phyloP scores from a whole-genome alignment of 2,888 invertebrate genomes.

The Lepidocyrtinus sp. region DNA sequence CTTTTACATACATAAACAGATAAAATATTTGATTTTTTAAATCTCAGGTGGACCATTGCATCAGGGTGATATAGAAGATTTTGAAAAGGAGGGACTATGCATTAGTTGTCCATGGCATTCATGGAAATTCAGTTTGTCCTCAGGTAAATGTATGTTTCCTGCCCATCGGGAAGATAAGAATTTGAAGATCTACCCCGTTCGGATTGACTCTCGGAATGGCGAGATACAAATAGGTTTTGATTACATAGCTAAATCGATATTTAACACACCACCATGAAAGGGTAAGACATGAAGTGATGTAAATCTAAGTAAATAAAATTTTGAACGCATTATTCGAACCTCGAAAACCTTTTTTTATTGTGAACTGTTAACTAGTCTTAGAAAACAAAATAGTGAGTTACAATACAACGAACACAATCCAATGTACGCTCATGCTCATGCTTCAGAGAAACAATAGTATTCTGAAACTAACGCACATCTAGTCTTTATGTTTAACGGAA shows the following conservation, averaged over 20 bases:
- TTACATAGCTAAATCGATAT: slow-evolving; percentile 46
- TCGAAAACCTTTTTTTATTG: no score
- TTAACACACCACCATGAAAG: slow-evolving; percentile 33
- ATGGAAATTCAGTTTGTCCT: slow-evolving; percentile 66
- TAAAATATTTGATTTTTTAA: slow-evolving; percentile 4
- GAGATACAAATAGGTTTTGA: slow-evolving; percentile 66
- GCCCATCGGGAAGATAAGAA: slow-evolving; percentile 51
- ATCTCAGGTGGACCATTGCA: slow-evolving; percentile 65
- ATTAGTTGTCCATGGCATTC: slow-evolving; percentile 69
- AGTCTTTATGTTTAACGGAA: no score
- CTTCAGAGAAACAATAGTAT: no score
- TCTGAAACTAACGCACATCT: no score
- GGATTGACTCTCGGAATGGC: slow-evolving; percentile 36
- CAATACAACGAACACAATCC: no score
- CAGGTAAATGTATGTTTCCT: slow-evolving; percentile 67
- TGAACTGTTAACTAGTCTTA: no score
- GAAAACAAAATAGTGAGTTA: no score
- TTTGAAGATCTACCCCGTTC: slow-evolving; percentile 62
- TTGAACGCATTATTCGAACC: no score
- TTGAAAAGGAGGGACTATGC: slow-evolving; percentile 58
- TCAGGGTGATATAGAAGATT: slow-evolving; percentile 67
- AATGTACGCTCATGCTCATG: no score
- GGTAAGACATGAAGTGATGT: not conserved
- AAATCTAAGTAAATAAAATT: no score
- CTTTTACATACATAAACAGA: no score